These are phyloP conservation scores for Apotomis betuletana DNA, from an alignment of 2,888 invertebrate genomes.

Conservation along the genomic window DNA sequence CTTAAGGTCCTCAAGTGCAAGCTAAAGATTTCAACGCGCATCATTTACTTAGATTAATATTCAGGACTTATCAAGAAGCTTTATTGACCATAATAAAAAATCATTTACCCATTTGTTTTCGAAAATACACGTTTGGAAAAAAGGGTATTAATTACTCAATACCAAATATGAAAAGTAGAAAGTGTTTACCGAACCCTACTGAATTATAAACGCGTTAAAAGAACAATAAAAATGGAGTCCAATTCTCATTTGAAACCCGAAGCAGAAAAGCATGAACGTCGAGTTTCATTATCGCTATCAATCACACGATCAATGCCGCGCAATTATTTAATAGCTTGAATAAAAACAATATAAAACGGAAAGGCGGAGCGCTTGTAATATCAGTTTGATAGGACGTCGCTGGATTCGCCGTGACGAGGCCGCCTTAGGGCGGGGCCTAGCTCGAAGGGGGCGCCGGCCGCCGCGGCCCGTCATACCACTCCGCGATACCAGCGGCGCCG, in stretches of 20 bases:
- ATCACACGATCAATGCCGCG: constrained; percentile 62
- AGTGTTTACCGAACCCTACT: background rate
- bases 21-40: constrained; percentile 64
- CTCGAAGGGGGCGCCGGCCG: constrained; percentile 61
- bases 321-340: constrained; percentile 79
- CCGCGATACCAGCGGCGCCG: constrained; percentile 65
- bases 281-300: constrained; percentile 53
- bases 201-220: constrained; percentile 28
- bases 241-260: constrained; percentile 25
- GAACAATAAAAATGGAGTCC: constrained; percentile 45
- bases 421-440: constrained; percentile 77
- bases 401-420: constrained; percentile 79
- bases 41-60: background rate
- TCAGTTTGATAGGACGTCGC: constrained; percentile 79
- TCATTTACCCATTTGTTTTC: too few species aligned
- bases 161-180: background rate
- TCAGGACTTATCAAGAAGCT: background rate
- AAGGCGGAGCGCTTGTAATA: constrained; percentile 78
- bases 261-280: constrained; percentile 26
- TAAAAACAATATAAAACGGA: constrained; percentile 76
- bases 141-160: too few species aligned
- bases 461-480: constrained; percentile 65
- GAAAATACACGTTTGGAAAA: too few species aligned
- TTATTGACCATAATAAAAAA: background rate
- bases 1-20: constrained; percentile 25